A percentile compares a stretch with the other conserved stretches of the same genome.
These are phyloP conservation scores for Pseudomyrmex dendroicus DNA, from an alignment of 1,140 invertebrate species.

Conservation along the genomic window DNA sequence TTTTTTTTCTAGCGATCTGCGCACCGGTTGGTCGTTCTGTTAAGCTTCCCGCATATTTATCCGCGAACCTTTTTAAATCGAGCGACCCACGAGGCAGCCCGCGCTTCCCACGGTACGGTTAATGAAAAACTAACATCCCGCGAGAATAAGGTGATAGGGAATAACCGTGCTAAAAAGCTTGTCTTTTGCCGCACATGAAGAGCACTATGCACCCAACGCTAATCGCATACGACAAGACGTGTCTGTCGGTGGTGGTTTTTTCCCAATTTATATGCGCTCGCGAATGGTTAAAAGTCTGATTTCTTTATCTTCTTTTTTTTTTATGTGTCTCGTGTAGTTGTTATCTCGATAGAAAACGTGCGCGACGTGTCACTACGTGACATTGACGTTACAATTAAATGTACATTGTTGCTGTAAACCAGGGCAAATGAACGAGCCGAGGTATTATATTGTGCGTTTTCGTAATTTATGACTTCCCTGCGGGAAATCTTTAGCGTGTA, in stretches of 20 bases:
- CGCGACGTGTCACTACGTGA: constrained; percentile 39
- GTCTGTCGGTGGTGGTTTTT: background rate
- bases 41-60: constrained; percentile 55
- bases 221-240: constrained; percentile 18
- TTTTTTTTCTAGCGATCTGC: constrained; percentile 16
- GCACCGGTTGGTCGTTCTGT: constrained; percentile 11
- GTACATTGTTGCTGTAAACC: constrained; percentile 71
- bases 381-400: constrained; percentile 73
- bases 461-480: constrained; percentile 45
- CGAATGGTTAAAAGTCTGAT: background rate
- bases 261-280: background rate
- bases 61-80: constrained; percentile 52
- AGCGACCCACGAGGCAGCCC: constrained; percentile 8
- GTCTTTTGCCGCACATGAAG: constrained; percentile 13
- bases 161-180: constrained; percentile 10
- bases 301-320: background rate
- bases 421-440: constrained; percentile 28
- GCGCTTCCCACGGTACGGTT: constrained; percentile 36
- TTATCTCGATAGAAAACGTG: constrained; percentile 62
- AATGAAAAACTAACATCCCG: constrained; percentile 64
- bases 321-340: constrained; percentile 55
- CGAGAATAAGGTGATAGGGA: constrained; percentile 42
- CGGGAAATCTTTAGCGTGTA: constrained; percentile 24
- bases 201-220: background rate
- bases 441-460: constrained; percentile 30